Evolutionary conservation across 2,888 invertebrate genomes (phyloP).

Genomic region (Chrysopilus asiliformis): DNA sequence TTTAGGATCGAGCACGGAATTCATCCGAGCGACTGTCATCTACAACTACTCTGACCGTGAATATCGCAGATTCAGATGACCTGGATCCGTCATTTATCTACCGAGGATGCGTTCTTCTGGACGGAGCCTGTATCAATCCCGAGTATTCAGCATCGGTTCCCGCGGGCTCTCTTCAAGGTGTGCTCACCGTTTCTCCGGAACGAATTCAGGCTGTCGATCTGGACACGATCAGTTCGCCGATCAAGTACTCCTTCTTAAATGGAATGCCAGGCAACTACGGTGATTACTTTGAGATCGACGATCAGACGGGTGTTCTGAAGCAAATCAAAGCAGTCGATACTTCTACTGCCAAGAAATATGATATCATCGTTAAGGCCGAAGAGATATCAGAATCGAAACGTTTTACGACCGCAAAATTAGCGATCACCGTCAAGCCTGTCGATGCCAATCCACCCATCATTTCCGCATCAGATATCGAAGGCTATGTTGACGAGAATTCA

Average conservation of each 20-base stretch:
- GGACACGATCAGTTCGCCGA: constrained; percentile 74
- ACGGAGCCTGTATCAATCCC: constrained; percentile 76
- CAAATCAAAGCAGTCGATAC: constrained; percentile 73
- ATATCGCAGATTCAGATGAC: constrained; percentile 79
- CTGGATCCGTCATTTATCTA: constrained; percentile 85
- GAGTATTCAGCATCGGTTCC: constrained; percentile 73
- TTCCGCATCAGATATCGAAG: constrained; percentile 54
- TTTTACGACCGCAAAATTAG: constrained; percentile 70
- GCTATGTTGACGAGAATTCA: constrained; percentile 74
- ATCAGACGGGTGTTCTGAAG: constrained; percentile 63
- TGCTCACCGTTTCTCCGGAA: constrained; percentile 70
- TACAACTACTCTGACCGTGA: constrained; percentile 72
- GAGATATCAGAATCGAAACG: constrained; percentile 66
- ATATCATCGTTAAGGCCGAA: constrained; percentile 73
- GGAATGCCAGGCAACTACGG: constrained; percentile 65
- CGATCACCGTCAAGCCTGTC: constrained; percentile 70
- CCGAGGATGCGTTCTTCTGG: constrained; percentile 66
- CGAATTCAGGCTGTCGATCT: constrained; percentile 83
- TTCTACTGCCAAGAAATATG: constrained; percentile 62
- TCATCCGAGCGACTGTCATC: constrained; percentile 62
- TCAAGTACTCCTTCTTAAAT: constrained; percentile 67
- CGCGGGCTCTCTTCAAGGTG: constrained; percentile 63
- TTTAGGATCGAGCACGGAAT: constrained; percentile 73
- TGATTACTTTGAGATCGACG: constrained; percentile 73
- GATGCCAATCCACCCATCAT: constrained; percentile 77